Percentiles rank a stretch among this genome's conserved stretches.
phyloP scores from a whole-genome alignment of 2,888 invertebrate genomes.

The Hypolimnas misippus region DNA sequence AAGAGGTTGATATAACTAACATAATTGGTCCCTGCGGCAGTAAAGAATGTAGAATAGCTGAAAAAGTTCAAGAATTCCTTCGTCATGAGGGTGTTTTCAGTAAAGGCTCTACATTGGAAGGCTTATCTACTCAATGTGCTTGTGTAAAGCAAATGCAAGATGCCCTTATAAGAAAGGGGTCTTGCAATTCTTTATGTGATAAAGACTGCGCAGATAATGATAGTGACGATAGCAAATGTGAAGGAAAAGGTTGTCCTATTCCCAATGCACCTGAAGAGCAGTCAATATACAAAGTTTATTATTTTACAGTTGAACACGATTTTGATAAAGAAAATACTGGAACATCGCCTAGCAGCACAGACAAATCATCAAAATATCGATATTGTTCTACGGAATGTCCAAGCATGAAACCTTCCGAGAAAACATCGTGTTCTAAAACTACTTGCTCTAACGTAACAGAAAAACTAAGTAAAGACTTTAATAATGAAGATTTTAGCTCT shows the following conservation, averaged over 20 bases:
- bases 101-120: slow-evolving; percentile 55
- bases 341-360: slow-evolving; percentile 42
- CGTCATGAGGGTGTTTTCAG: slow-evolving; percentile 67
- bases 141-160: slow-evolving; percentile 68
- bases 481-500: slow-evolving; percentile 49
- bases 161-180: slow-evolving; percentile 54
- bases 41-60: slow-evolving; percentile 67
- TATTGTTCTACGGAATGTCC: slow-evolving; percentile 64
- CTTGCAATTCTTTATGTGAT: slow-evolving; percentile 59
- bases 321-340: slow-evolving; percentile 50
- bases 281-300: slow-evolving; percentile 66
- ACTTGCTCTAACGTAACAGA: slow-evolving; percentile 51
- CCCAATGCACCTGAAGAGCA: slow-evolving; percentile 42
- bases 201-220: slow-evolving; percentile 60
- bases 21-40: slow-evolving; percentile 77
- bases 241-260: slow-evolving; percentile 61
- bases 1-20: slow-evolving; percentile 62
- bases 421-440: slow-evolving; percentile 61
- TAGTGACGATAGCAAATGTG: slow-evolving; percentile 56
- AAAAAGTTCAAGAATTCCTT: slow-evolving; percentile 70
- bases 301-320: slow-evolving; percentile 72
- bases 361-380: slow-evolving; percentile 52
- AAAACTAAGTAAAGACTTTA: slow-evolving; percentile 21
- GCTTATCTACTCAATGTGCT: slow-evolving; percentile 73
- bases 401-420: slow-evolving; percentile 52